Conservation (phyloP, 2,797 vertebrate species). For the Lemur catta region DNA sequence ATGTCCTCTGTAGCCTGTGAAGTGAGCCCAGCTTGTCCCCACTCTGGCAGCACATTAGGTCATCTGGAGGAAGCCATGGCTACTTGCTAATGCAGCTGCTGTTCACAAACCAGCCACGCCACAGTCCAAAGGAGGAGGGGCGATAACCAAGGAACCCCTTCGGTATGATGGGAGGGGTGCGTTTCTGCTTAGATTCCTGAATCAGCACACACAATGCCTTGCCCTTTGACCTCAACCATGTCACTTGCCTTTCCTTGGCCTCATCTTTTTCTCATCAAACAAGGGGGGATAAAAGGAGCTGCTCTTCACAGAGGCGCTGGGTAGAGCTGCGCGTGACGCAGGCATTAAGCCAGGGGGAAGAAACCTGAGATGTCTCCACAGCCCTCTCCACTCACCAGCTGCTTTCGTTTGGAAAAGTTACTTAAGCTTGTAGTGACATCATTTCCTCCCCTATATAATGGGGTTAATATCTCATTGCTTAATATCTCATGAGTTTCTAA, state of each 20-base stretch:
- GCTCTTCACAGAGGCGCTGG: neutral
- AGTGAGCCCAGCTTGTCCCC: neutral
- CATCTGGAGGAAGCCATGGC: neutral
- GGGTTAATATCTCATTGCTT: neutral
- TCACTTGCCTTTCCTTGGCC: neutral
- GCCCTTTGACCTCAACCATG: neutral
- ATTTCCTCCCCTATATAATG: neutral
- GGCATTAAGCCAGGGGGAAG: neutral
- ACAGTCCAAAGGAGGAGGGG: neutral
- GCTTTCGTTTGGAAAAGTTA: neutral
- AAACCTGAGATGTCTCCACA: neutral
- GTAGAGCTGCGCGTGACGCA: rapidly evolving
- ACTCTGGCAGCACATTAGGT: neutral
- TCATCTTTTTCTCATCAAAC: neutral
- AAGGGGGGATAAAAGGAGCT: neutral
- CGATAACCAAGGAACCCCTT: neutral
- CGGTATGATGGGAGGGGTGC: rapidly evolving
- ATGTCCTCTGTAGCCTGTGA: neutral
- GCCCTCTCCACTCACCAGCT: neutral
- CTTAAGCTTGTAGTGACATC: neutral
- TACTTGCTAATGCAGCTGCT: neutral
- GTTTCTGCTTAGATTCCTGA: neutral
- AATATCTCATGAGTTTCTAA: slow-evolving; percentile 7
- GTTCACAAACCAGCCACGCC: neutral
- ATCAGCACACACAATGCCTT: neutral